Evolutionary conservation across 2,113 vertebrate genomes (phyloP), one percentile per base, ranked within the genome.

Genomic region (Scatophagus argus): DNA sequence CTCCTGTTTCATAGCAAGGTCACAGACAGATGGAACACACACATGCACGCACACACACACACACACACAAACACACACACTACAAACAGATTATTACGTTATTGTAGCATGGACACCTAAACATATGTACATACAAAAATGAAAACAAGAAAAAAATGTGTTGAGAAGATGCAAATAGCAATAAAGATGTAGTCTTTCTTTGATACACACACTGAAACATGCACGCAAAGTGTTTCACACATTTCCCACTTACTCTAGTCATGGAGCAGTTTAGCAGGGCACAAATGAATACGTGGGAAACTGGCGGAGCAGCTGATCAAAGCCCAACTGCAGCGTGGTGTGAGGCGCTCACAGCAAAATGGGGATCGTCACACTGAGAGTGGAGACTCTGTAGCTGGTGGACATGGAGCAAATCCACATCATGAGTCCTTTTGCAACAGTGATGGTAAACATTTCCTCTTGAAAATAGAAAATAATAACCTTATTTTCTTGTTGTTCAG

Each of bases 221-320:
- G 14, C 41, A 65, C 73, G 39, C n/a, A 47, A 17, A 41, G 16
- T 3, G 10, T 67, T 49, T 55, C 62, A 49, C 51, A 71, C 46
- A 31, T 72, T 76, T 81, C 1, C 34, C 62, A 67, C 74, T 85
- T 65, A 64, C 31, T 77, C 38, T 55, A 54, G 79, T 78, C 69
- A 69, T 52, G 38, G 64, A 56, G 68, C 71, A 75, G 66, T 81
- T 79, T 69, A 80, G 60, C 60, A 17, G 54, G 41, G 71, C 56
- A 61, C 83, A 89, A 62, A 84, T 65, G 52, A 59, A 82, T 67
- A 72, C 63, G 67, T 90, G 77, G 63, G 74, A 70, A 74, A 79
- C 79, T 55, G 77, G 39, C 19, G 10, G 58, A 76, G 67, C 67
- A 36, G 54, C 79, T 87, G 82, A 88, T 87, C 80, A 83, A 71